phyloP scores from a whole-genome alignment of 2,888 invertebrate species.

The Caenorhabditis drosophilae region DNA sequence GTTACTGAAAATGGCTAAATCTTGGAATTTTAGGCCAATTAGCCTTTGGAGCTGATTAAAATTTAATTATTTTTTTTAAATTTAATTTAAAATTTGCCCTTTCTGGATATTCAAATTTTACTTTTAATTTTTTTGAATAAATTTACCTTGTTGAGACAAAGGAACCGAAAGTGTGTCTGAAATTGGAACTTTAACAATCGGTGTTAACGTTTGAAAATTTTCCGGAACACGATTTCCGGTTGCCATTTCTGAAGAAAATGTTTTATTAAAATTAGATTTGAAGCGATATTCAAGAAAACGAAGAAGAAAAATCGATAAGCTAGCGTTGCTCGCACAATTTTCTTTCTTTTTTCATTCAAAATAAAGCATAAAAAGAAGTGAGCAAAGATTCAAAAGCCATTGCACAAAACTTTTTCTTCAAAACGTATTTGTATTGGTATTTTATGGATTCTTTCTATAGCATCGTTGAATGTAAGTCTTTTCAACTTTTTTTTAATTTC shows the following conservation, averaged over 20 bases:
- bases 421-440: no score
- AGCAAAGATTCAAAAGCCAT: conserved; percentile 4
- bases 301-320: neutral
- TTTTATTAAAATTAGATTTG: no score
- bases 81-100: neutral
- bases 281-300: no score
- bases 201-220: conserved; percentile 48
- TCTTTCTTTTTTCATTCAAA: neutral
- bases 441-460: conserved; percentile 50
- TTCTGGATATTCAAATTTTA: neutral
- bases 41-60: neutral
- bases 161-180: conserved; percentile 55
- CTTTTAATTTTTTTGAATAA: neutral
- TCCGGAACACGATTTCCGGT: conserved; percentile 58
- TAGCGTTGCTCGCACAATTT: no score
- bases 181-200: conserved; percentile 54
- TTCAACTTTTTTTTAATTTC: neutral
- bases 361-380: neutral
- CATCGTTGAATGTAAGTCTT: conserved; percentile 47
- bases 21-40: neutral
- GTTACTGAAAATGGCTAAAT: neutral
- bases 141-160: conserved; percentile 53
- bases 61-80: neutral
- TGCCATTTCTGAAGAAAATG: conserved; percentile 38
- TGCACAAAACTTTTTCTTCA: no score